Evolutionary conservation across 2,888 invertebrate genomes (phyloP).

Genomic region (Conomelus anceps): DNA sequence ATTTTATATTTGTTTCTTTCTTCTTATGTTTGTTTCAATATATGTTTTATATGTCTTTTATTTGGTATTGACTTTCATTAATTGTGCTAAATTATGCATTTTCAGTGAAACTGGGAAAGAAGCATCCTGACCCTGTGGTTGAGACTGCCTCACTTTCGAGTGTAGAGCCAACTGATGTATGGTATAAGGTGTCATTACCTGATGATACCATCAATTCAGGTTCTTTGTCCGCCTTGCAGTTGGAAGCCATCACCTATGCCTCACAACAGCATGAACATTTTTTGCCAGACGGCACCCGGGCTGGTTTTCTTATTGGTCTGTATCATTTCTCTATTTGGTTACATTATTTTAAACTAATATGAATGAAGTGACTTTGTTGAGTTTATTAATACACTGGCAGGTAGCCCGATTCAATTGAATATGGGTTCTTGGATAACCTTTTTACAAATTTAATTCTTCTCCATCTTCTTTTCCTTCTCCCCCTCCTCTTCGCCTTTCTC

Average conservation of each 20-base stretch:
- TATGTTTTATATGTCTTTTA: background rate
- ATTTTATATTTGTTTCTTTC: background rate
- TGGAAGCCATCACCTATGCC: constrained; percentile 96
- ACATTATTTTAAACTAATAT: too few species aligned
- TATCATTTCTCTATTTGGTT: background rate
- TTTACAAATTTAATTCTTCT: too few species aligned
- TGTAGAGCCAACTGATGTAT: constrained; percentile 89
- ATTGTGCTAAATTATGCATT: constrained; percentile 22
- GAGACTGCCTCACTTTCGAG: constrained; percentile 97
- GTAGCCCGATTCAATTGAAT: too few species aligned
- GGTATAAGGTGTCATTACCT: constrained; percentile 78
- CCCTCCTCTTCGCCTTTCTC: too few species aligned
- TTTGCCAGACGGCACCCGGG: constrained; percentile 80
- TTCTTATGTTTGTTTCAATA: background rate
- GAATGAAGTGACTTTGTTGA: too few species aligned
- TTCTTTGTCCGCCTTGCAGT: constrained; percentile 86
- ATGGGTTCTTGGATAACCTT: too few species aligned
- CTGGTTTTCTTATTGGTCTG: constrained; percentile 88
- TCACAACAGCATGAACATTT: constrained; percentile 93
- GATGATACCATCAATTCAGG: constrained; percentile 77
- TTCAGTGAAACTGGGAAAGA: constrained; percentile 82
- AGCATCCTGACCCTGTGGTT: constrained; percentile 98
- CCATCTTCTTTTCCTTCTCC: too few species aligned
- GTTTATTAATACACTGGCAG: too few species aligned
- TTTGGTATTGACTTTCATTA: background rate